Base-by-base conservation (phyloP, 2,113 vertebrate species). In the Zosterops japonicus region DNA sequence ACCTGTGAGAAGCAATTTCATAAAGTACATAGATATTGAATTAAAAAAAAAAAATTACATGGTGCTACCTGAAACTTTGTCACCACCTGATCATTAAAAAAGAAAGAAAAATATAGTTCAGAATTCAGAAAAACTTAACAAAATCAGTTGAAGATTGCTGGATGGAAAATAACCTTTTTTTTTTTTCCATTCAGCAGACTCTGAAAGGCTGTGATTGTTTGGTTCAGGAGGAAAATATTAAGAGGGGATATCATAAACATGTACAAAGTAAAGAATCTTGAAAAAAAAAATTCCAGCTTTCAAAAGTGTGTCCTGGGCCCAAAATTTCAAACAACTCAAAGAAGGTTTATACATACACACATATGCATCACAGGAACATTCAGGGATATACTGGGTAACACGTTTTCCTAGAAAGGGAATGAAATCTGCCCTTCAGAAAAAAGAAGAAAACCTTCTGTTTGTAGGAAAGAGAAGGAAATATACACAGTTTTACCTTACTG, bases 241-340 rank as follows among this genome's bases (percentile, higher is more conserved):
- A 64, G 3, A 67, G 13, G 6, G 4, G 4, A 22, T 76, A 68
- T 60, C 3, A 74, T 29, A 80, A 80, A 68, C 3, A 24, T 21
- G 4, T 25, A 61, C 28, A 24, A 82, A 75, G 12, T 68, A n/a
- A 78, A 82, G 7, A 68, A 70, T 44, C 24, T 80, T n/a, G 15
- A 67, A 70, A 87, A 25, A 80, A 80, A 83, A 80, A 80, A 21
- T n/a, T n/a, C 6, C 6, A 57, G 9, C 39, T 72, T 55, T 83
- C 39, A 50, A 23, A 68, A 28, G 5, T 28, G 9, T 14, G 5
- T 63, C 7, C 42, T 1, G 0, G 15, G 29, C 8, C 59, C 10
- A 60, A 31, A 76, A 53, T 74, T 65, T 79, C 41, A 69, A 33
- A 33, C 16, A 23, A 6, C 9, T 55, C 8, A 0, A 9, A 52